Conservation (phyloP, 1,140 invertebrate genomes). For the Phocides pigmalion region DNA sequence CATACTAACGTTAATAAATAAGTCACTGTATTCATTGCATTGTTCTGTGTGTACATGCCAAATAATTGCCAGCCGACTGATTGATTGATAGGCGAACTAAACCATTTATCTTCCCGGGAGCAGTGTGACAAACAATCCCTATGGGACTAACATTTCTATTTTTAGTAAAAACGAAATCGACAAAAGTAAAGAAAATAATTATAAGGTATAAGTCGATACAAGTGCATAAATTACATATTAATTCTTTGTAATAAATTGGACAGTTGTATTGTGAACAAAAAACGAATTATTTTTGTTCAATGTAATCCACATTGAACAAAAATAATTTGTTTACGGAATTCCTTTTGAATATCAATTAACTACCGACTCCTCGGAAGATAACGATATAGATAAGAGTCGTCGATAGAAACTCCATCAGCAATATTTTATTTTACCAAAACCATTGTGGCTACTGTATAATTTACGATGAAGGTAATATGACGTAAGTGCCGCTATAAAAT, state of each 20-base stretch:
- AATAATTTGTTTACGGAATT: no score
- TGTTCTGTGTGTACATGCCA: slow-evolving; percentile 4
- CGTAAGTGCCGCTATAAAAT: slow-evolving; percentile 4
- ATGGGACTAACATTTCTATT: slow-evolving; percentile 1
- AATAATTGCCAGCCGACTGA: slow-evolving; percentile 10
- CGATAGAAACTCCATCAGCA: no score
- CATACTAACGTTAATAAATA: no score
- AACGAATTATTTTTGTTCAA: no score
- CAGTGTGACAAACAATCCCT: slow-evolving; percentile 8
- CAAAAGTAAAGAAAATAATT: neutral
- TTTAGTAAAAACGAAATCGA: neutral
- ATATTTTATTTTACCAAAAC: neutral
- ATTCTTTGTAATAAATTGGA: no score
- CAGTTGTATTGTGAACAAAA: no score
- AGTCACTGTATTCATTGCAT: neutral
- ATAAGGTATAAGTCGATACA: no score
- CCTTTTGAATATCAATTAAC: no score
- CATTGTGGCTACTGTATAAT: neutral
- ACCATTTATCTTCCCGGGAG: slow-evolving; percentile 15
- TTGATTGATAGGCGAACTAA: slow-evolving; percentile 17
- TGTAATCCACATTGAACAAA: no score
- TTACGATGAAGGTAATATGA: slow-evolving; percentile 3
- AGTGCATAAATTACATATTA: no score
- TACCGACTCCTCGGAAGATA: no score
- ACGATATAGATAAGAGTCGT: no score